These are phyloP conservation scores for Anastatus disparis DNA, from an alignment of 1,140 invertebrate species.

Conservation along the genomic window DNA sequence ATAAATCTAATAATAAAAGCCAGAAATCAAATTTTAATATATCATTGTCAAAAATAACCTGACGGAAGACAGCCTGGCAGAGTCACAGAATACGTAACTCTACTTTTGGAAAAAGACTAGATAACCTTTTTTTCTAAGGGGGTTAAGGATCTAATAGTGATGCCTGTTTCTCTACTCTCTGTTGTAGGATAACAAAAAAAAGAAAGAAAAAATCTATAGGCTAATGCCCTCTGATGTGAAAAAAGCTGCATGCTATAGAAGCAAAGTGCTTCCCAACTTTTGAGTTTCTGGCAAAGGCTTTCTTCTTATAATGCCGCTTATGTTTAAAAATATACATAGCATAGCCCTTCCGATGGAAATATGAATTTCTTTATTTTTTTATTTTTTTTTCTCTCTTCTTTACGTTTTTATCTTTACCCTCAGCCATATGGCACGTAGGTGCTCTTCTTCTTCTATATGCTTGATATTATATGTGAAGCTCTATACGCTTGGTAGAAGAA, in stretches of 20 bases:
- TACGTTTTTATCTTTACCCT: slow-evolving; percentile 52
- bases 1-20: too few relatives aligned
- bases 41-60: not conserved
- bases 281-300: slow-evolving; percentile 30
- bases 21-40: too few relatives aligned
- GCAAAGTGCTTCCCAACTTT: slow-evolving; percentile 36
- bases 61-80: not conserved
- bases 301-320: not conserved
- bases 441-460: slow-evolving; percentile 47
- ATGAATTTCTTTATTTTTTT: slow-evolving; percentile 49
- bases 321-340: slow-evolving; percentile 52
- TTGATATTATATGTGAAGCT: slow-evolving; percentile 30
- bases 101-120: slow-evolving; percentile 1
- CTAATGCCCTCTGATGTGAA: slow-evolving; percentile 29
- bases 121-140: slow-evolving; percentile 18
- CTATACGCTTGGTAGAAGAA: slow-evolving; percentile 43
- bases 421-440: slow-evolving; percentile 57
- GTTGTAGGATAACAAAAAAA: not conserved
- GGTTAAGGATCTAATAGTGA: slow-evolving; percentile 32
- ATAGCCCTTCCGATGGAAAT: slow-evolving; percentile 61
- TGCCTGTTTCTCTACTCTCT: too few relatives aligned
- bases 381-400: slow-evolving; percentile 51
- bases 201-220: slow-evolving; percentile 15
- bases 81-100: not conserved
- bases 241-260: slow-evolving; percentile 5